Percentiles rank a stretch among this genome's conserved stretches.
Evolutionary conservation across 2,797 vertebrate genomes (phyloP).

Genomic region (Sebastes trivittatus): DNA sequence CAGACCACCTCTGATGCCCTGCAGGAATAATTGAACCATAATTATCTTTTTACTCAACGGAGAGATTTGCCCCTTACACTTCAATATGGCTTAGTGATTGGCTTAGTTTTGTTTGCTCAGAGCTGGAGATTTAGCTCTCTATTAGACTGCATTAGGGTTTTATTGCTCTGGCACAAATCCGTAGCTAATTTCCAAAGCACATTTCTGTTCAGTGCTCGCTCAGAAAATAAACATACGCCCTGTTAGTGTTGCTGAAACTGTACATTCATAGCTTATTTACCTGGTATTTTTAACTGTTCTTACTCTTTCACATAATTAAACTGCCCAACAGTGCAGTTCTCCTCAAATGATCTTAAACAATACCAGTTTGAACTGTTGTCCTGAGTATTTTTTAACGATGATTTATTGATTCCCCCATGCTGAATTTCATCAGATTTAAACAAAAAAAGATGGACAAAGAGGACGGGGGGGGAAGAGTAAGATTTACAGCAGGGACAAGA

Average conservation of each 20-base stretch:
- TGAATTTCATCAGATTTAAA: neutral
- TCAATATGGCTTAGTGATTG: conserved; percentile 40
- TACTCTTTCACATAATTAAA: neutral
- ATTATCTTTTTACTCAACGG: conserved; percentile 38
- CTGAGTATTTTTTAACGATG: neutral
- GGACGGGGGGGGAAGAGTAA: neutral
- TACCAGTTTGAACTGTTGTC: neutral
- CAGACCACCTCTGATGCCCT: conserved; percentile 6
- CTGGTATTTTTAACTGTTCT: neutral
- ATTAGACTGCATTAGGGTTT: conserved; percentile 16
- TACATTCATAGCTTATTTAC: neutral
- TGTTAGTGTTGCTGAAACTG: neutral
- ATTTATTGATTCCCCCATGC: neutral
- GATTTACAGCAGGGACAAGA: conserved; percentile 24
- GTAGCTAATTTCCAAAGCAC: neutral
- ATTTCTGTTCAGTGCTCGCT: neutral
- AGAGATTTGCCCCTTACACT: conserved; percentile 11
- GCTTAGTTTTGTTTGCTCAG: conserved; percentile 39
- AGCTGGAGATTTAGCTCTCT: conserved; percentile 33
- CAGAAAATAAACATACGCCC: neutral
- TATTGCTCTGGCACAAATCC: conserved; percentile 18
- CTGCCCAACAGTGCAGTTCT: neutral
- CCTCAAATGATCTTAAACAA: neutral
- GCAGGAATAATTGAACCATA: conserved; percentile 37
- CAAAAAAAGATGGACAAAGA: neutral